Conservation (phyloP, 2,888 invertebrate genomes). For the Idaea dimidiata region DNA sequence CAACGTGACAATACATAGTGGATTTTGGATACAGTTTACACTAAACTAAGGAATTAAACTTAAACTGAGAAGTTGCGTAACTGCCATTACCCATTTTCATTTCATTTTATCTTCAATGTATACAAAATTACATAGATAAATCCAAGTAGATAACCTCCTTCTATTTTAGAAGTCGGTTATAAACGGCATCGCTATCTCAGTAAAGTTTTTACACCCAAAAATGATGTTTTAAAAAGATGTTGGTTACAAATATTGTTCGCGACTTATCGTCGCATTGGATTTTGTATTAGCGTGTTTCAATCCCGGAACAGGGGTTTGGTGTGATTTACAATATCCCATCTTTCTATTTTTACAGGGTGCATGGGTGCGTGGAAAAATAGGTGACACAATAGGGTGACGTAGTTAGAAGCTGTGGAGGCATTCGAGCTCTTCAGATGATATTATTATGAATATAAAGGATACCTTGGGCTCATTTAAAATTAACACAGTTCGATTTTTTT, state of each 20-base stretch:
- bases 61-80: too few species aligned
- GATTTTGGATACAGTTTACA: too few species aligned
- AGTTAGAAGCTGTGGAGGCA: too few species aligned
- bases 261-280: slow-evolving; percentile 9
- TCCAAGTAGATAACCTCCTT: too few species aligned
- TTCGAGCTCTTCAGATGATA: too few species aligned
- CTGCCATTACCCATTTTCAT: background rate
- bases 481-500: too few species aligned
- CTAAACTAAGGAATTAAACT: too few species aligned
- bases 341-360: background rate
- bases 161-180: too few species aligned
- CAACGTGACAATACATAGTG: too few species aligned
- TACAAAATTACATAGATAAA: too few species aligned
- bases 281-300: background rate
- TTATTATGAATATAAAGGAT: too few species aligned
- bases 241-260: slow-evolving; percentile 16
- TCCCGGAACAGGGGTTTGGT: slow-evolving; percentile 6
- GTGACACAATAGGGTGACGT: background rate
- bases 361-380: background rate
- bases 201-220: background rate
- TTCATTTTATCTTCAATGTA: background rate
- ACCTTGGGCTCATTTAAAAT: too few species aligned
- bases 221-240: slow-evolving; percentile 21
- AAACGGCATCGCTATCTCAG: slow-evolving; percentile 9
- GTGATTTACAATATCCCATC: background rate